Conservation (phyloP, 2,113 vertebrate species). For the Electrona antarctica region DNA sequence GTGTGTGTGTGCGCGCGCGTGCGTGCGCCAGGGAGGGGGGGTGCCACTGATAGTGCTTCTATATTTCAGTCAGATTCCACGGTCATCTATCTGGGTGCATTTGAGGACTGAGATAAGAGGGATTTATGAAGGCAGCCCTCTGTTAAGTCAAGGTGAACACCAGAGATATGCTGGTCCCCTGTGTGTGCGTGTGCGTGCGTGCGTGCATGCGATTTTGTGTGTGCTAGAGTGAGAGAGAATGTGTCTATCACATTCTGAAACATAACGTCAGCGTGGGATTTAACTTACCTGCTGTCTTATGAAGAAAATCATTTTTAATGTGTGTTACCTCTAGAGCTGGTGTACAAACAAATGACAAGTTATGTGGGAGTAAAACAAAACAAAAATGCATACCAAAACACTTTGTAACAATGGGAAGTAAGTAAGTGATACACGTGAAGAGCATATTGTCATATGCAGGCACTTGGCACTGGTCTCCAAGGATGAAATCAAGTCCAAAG, state of each 20-base stretch:
- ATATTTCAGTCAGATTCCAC: constrained; percentile 62
- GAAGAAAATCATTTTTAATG: too few species aligned
- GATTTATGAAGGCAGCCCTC: constrained; percentile 64
- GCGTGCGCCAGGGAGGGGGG: not conserved
- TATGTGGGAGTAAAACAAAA: too few species aligned
- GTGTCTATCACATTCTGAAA: not conserved
- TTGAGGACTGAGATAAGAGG: constrained; percentile 67
- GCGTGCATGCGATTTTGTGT: constrained; percentile 1
- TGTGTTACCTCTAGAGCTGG: too few species aligned
- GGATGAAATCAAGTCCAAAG: too few species aligned
- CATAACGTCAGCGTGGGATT: too few species aligned
- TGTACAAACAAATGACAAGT: too few species aligned
- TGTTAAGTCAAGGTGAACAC: constrained; percentile 69
- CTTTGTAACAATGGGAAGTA: too few species aligned
- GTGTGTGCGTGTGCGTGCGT: constrained; percentile 10
- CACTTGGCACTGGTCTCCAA: too few species aligned
- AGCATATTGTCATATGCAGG: too few species aligned
- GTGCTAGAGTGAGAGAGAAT: not conserved
- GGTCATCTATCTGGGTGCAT: constrained; percentile 59
- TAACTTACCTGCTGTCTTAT: too few species aligned
- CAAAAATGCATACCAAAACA: too few species aligned
- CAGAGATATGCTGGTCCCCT: constrained; percentile 52
- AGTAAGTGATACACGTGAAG: too few species aligned
- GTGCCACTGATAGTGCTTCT: constrained; percentile 50
- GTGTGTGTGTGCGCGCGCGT: not conserved